These are phyloP conservation scores for Drosophila colorata DNA, from an alignment of 2,888 invertebrate species.

Conservation along the genomic window DNA sequence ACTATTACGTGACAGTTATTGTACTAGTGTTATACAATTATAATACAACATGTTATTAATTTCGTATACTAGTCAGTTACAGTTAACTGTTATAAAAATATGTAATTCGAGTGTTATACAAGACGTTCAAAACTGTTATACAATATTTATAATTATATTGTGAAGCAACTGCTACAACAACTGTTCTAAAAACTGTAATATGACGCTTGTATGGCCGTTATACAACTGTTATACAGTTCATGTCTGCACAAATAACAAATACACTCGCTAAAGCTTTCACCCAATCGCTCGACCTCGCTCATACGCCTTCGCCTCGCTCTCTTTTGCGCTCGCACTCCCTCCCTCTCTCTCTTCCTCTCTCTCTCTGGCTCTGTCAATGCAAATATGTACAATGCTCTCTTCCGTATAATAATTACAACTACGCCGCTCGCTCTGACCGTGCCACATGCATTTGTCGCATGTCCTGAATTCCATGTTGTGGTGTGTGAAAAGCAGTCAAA, in stretches of 20 bases:
- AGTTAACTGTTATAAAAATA: too few relatives aligned
- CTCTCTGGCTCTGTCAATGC: constrained; percentile 29
- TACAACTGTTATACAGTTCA: constrained; percentile 10
- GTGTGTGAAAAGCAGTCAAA: constrained; percentile 52
- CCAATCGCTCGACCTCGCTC: constrained; percentile 23
- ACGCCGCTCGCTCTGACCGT: constrained; percentile 46
- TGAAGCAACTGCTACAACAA: too few relatives aligned
- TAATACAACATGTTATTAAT: too few relatives aligned
- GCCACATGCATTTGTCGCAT: constrained; percentile 28
- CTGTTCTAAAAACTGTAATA: too few relatives aligned
- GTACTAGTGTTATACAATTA: too few relatives aligned
- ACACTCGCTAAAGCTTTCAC: constrained; percentile 13
- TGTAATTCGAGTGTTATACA: too few relatives aligned
- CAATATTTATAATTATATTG: too few relatives aligned
- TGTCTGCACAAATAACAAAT: not conserved
- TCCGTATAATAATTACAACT: constrained; percentile 40
- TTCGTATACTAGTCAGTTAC: too few relatives aligned
- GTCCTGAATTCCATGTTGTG: constrained; percentile 22
- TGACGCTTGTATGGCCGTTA: constrained; percentile 6
- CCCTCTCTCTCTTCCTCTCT: constrained; percentile 1
- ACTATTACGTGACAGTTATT: constrained; percentile 2
- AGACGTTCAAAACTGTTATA: not conserved
- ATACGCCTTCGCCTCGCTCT: constrained; percentile 9
- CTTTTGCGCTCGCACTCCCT: constrained; percentile 7
- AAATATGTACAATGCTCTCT: constrained; percentile 58